Evolutionary conservation across 2,797 vertebrate genomes (phyloP), one percentile per base, ranked within the genome.

Genomic region (Onychomys leucogaster): DNA sequence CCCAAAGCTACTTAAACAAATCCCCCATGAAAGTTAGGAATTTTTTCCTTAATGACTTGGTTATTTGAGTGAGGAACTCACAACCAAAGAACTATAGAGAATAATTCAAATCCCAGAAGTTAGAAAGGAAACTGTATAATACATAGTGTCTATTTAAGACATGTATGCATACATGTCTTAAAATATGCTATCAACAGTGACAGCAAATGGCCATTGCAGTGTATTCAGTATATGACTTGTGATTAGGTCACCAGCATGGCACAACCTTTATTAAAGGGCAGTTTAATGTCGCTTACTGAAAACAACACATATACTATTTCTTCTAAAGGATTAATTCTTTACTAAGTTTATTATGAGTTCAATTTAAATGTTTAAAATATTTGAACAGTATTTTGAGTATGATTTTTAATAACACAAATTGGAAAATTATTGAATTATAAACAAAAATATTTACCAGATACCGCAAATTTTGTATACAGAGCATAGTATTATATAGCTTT

Each of bases 1-100:
- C 97, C 82, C 88, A 97, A 95, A 98, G 6, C 27, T 61, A 92
- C 43, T 61, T 96, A 91, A 97, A 96, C 6, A 2, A 97, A 32
- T 92, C 93, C 98, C 25, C 96, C 80, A 78, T 13, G 10, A 95
- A 89, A 97, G 49, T 97, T 95, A 29, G 83, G 5, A 23, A 32
- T 89, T 83, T 75, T 94, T 96, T 6, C 14, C n/a, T 86, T 87
- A 89, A 75, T 73, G 76, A 73, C 5, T 92, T 94, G 19, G 65
- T 80, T 52, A 94, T 97, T 93, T 95, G 12, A 87, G 3, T 86
- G n/a, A 55, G 91, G 9, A 78, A 94, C 88, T 92, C 71, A 46
- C 37, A 93, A 37, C 65, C 83, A 59, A 1, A 96, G 77, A 96
- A 96, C 83, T 71, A 84, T 0, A 37, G 73, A 77, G 90, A 93